phyloP scores from a whole-genome alignment of 2,113 vertebrate species.

The Myotis yumanensis region DNA sequence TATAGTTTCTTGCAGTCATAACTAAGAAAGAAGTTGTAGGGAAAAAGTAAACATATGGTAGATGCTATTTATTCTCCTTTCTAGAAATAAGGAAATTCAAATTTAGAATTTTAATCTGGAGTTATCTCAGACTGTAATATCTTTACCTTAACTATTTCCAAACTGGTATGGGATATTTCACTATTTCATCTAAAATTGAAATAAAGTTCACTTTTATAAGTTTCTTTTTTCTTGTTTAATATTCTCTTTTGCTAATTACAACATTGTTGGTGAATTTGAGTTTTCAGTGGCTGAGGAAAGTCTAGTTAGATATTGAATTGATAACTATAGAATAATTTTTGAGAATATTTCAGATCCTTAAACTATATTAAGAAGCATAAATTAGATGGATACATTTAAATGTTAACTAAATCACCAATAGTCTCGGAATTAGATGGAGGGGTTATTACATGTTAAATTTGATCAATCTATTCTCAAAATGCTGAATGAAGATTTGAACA shows the following conservation, averaged over 20 bases:
- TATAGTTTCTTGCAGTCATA: background rate
- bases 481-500: background rate
- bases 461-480: background rate
- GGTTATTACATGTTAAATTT: background rate
- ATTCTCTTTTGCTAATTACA: conserved; percentile 9
- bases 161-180: background rate
- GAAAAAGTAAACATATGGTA: conserved; percentile 4
- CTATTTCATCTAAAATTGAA: conserved; percentile 27
- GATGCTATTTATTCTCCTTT: background rate
- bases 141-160: background rate
- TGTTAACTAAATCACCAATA: background rate
- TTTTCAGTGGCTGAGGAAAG: background rate
- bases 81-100: conserved; percentile 8
- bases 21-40: background rate
- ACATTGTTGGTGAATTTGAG: background rate
- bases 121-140: background rate
- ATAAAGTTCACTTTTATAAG: background rate
- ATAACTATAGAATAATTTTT: conserved; percentile 1
- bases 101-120: conserved; percentile 52
- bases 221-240: background rate
- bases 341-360: conserved; percentile 38
- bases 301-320: background rate
- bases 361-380: background rate
- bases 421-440: background rate
- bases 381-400: background rate